These are phyloP conservation scores for Tupaia tana DNA, from an alignment of 2,113 vertebrate species.

Conservation along the genomic window DNA sequence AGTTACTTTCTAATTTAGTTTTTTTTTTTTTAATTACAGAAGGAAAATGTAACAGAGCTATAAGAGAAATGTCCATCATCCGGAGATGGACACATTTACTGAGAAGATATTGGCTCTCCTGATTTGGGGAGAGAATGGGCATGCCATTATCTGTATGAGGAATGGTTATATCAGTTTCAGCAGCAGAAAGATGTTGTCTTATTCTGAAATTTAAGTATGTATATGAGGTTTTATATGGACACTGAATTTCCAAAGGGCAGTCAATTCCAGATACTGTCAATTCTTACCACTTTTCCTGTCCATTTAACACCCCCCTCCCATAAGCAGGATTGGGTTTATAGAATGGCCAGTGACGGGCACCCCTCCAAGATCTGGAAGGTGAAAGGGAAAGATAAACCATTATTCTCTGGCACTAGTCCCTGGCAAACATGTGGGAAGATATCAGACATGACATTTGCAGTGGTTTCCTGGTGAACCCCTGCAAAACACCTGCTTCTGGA, in stretches of 20 bases:
- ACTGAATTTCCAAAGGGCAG: background rate
- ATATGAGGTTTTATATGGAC: background rate
- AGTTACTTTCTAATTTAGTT: background rate
- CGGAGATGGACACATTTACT: background rate
- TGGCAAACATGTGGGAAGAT: background rate
- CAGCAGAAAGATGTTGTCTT: background rate
- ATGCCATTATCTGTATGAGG: background rate
- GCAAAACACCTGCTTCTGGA: background rate
- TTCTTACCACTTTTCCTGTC: background rate
- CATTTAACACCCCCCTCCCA: background rate
- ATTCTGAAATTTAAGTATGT: background rate
- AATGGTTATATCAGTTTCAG: background rate
- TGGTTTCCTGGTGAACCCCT: background rate
- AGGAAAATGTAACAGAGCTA: background rate
- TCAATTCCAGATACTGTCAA: background rate
- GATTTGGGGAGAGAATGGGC: background rate
- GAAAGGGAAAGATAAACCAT: background rate
- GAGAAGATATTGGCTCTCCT: background rate
- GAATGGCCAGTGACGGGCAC: background rate
- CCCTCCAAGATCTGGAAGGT: background rate
- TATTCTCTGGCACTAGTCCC: constrained; percentile 18
- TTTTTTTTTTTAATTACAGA: background rate
- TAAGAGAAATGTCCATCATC: background rate
- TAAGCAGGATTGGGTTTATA: background rate
- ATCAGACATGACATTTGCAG: background rate